phyloP scores from a whole-genome alignment of 2,888 invertebrate genomes.

The Tholera decimalis region DNA sequence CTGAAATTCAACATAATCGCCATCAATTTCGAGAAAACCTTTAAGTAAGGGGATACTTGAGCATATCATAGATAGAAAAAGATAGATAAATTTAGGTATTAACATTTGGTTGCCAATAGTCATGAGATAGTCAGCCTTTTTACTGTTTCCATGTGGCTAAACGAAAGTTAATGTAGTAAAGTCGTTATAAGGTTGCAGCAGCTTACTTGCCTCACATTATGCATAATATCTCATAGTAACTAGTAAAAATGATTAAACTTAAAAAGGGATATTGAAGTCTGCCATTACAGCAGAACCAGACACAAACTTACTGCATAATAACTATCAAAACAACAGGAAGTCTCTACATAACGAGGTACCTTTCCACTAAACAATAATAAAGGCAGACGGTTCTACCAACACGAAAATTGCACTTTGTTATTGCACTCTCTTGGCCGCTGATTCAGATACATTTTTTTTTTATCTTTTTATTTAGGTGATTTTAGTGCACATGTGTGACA shows the following conservation, averaged over 20 bases:
- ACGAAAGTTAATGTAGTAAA: too few species aligned
- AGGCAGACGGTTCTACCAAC: conserved; percentile 11
- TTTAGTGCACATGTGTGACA: too few species aligned
- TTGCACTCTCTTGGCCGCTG: neutral
- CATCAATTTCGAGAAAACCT: neutral
- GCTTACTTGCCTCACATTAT: too few species aligned
- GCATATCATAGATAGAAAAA: too few species aligned
- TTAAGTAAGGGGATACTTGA: too few species aligned
- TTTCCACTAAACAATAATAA: conserved; percentile 10
- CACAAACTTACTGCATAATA: conserved; percentile 7
- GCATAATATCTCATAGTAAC: neutral
- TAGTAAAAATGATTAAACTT: neutral
- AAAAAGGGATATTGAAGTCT: neutral
- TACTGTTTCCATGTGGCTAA: too few species aligned
- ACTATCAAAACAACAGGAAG: neutral
- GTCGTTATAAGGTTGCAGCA: too few species aligned
- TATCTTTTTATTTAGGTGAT: too few species aligned
- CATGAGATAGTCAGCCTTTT: too few species aligned
- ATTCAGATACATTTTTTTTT: too few species aligned
- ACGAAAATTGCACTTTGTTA: conserved; percentile 30
- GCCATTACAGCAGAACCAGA: neutral
- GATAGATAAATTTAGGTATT: too few species aligned
- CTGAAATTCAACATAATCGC: conserved; percentile 67
- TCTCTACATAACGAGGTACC: neutral
- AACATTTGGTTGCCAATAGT: too few species aligned